phyloP scores from a whole-genome alignment of 1,140 invertebrate genomes.

The Octopus sinensis region DNA sequence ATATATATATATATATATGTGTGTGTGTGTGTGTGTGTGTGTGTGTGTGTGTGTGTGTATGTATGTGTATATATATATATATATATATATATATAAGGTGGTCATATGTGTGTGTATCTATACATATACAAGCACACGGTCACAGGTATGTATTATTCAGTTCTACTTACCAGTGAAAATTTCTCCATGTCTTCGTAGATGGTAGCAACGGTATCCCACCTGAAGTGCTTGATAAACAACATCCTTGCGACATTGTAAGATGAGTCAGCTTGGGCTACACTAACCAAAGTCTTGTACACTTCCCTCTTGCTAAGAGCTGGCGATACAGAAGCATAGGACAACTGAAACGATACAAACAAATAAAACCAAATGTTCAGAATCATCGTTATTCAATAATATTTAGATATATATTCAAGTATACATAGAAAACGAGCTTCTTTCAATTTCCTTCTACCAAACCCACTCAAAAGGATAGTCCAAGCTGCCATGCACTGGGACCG shows the following conservation, averaged over 20 bases:
- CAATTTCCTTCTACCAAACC: too few species aligned
- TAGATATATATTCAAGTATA: neutral
- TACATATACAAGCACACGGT: neutral
- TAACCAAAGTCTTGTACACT: constrained; percentile 82
- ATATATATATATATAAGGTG: neutral
- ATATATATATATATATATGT: neutral
- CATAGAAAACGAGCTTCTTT: too few species aligned
- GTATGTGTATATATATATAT: neutral
- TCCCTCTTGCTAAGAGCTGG: constrained; percentile 79
- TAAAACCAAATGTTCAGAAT: neutral
- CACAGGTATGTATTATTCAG: neutral
- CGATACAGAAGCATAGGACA: constrained; percentile 82
- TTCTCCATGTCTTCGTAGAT: constrained; percentile 82
- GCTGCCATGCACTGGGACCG: too few species aligned
- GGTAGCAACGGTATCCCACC: constrained; percentile 82
- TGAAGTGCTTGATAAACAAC: constrained; percentile 76
- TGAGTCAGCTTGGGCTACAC: constrained; percentile 81
- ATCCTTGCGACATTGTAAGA: constrained; percentile 81
- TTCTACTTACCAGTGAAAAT: constrained; percentile 69
- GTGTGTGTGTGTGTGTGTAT: neutral
- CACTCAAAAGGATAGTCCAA: too few species aligned
- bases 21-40: neutral
- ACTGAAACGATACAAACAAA: constrained; percentile 58
- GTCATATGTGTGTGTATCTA: neutral
- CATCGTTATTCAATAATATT: neutral